phyloP scores from a whole-genome alignment of 1,140 invertebrate species.

The Daktulosphaira vitifoliae region DNA sequence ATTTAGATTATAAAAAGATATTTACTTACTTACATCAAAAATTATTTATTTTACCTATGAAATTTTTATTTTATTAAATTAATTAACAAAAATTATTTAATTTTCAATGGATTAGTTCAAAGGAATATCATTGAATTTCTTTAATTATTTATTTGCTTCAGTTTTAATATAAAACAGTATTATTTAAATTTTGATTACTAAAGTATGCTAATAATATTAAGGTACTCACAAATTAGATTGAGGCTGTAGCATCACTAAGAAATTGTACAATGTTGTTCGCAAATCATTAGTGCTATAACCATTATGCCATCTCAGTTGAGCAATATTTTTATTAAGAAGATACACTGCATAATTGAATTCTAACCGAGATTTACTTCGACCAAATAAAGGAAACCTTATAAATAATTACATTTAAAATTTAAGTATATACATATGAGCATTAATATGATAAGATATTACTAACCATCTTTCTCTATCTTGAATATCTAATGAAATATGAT shows the following conservation, averaged over 20 bases:
- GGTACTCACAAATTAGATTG: conserved; percentile 28
- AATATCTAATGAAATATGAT: conserved; percentile 62
- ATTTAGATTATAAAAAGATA: too few species aligned
- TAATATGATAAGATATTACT: conserved; percentile 40
- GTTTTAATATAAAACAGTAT: too few species aligned
- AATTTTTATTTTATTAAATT: too few species aligned
- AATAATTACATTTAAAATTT: background rate
- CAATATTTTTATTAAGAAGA: conserved; percentile 80
- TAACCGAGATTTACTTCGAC: conserved; percentile 61
- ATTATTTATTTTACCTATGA: too few species aligned
- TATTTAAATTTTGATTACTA: too few species aligned
- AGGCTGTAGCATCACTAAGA: conserved; percentile 50
- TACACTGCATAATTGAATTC: conserved; percentile 76
- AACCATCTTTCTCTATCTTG: conserved; percentile 67
- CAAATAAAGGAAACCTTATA: conserved; percentile 66
- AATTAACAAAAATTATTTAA: too few species aligned
- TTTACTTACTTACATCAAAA: too few species aligned
- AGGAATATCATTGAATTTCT: too few species aligned
- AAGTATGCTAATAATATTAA: background rate
- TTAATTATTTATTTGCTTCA: too few species aligned
- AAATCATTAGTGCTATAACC: conserved; percentile 61
- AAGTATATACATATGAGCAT: too few species aligned
- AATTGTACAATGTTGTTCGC: conserved; percentile 62
- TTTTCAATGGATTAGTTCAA: too few species aligned
- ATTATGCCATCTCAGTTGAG: conserved; percentile 66